Evolutionary conservation across 2,113 vertebrate species (phyloP).

Genomic region (Solenodon paradoxus): DNA sequence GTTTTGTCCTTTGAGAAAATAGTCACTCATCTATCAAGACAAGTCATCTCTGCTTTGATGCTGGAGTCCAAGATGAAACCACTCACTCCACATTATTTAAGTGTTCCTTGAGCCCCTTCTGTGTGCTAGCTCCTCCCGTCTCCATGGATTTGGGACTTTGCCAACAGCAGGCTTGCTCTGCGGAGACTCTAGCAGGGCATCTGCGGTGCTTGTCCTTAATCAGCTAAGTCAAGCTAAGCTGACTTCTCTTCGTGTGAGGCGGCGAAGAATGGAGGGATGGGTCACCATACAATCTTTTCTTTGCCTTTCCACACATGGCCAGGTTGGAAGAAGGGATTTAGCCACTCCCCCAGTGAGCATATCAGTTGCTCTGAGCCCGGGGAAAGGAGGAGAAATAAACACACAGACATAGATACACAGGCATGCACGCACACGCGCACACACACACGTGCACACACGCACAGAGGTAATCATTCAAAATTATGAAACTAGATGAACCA

Average conservation of each 20-base stretch:
- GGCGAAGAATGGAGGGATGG: neutral
- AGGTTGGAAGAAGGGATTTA: neutral
- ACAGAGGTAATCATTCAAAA: neutral
- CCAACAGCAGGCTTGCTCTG: too few species aligned
- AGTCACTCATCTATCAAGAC: neutral
- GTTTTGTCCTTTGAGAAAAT: neutral
- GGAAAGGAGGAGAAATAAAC: neutral
- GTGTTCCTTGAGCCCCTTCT: neutral
- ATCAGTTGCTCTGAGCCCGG: neutral
- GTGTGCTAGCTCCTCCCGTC: rapidly evolving
- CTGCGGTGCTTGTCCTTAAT: neutral
- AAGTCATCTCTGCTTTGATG: neutral
- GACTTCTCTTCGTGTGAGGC: neutral
- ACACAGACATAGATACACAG: too few species aligned
- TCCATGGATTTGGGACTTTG: neutral
- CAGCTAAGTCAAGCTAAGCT: neutral
- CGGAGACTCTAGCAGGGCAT: neutral
- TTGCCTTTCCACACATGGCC: neutral
- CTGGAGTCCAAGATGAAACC: neutral
- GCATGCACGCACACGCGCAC: too few species aligned
- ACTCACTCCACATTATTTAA: neutral
- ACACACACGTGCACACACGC: too few species aligned
- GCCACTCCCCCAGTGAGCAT: neutral
- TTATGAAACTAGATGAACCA: neutral
- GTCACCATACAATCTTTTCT: neutral